Base-by-base conservation (phyloP, 2,113 vertebrate species). In the Trematocara stigmaticum region DNA sequence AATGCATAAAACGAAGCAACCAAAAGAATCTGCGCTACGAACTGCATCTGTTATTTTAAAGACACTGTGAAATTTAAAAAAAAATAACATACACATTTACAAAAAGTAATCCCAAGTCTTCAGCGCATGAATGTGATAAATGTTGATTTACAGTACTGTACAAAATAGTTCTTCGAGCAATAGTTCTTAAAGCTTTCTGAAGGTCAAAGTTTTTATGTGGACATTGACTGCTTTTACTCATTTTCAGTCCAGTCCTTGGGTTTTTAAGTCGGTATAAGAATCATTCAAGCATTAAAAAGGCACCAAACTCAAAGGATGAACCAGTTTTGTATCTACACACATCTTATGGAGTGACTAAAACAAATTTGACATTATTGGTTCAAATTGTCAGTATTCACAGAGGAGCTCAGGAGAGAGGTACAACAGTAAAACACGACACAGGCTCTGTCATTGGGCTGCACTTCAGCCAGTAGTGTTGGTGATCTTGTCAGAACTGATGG, bases 401-500 rank as follows among this genome's bases (percentile, higher is more conserved):
- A 42, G 11, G n/a, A 9, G 7, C 11, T 69, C 38, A 69, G 64
- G 64, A 9, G 38, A 69, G 38, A 15, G 35, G 64, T 42, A 42
- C 38, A 69, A 42, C 38, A 15, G 64, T 15, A 42, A 69, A 69
- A 42, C 11, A 0, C 0, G 3, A 42, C 38, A 23, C 38, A 42
- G 64, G 5, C 64, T 42, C 38, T 69, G 38, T 42, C n/a, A 42
- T 69, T 11, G 64, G n/a, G 35, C 64, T 69, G 64, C 64, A 69
- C 38, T 42, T 69, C 64, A 69, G 35, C 64, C 35, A 42, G 7
- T 69, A 23, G 64, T 69, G 64, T 42, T 42, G 4, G 64, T 40
- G 35, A 69, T 69, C n/a, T 69, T 69, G 64, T 69, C 64, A 42
- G 35, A 69, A 69, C 11, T 42, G 35, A 69, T 69, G 4, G 64